Evolutionary conservation across 2,113 vertebrate species (phyloP).

Genomic region (Pelodiscus sinensis): DNA sequence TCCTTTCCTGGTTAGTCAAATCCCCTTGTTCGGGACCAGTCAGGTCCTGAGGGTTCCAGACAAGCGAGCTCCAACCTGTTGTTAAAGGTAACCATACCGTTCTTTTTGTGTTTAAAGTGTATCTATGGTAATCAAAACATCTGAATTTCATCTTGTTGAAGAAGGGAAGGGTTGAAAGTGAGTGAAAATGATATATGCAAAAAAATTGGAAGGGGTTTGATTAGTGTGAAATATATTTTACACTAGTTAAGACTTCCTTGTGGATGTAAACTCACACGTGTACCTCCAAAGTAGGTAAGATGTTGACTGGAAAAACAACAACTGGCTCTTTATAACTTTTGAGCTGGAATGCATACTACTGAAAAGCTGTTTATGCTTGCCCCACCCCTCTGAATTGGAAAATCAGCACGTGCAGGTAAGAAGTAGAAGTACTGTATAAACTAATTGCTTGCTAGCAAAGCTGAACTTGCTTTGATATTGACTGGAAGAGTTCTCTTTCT

Average conservation of each 20-base stretch:
- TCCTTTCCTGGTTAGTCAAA: too few relatives aligned
- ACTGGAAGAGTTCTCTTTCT: background rate
- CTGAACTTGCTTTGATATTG: background rate
- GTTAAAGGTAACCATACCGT: background rate
- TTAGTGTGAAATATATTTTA: background rate
- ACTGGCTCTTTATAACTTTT: constrained; percentile 5
- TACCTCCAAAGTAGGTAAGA: background rate
- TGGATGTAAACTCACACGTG: background rate
- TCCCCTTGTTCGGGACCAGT: too few relatives aligned
- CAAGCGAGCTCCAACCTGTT: too few relatives aligned
- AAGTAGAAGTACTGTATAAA: background rate
- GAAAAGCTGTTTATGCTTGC: background rate
- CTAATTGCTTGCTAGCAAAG: background rate
- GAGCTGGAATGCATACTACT: background rate
- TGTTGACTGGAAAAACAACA: background rate
- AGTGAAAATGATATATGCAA: background rate
- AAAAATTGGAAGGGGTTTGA: background rate
- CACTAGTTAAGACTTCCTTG: background rate
- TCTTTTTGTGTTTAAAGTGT: background rate
- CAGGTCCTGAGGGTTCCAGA: too few relatives aligned
- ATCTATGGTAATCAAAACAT: background rate
- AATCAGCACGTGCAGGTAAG: background rate
- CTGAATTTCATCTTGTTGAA: background rate
- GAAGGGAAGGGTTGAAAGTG: background rate
- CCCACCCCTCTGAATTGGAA: background rate